Evolutionary conservation across 2,113 vertebrate species (phyloP).

Genomic region (Ctenomys sociabilis): DNA sequence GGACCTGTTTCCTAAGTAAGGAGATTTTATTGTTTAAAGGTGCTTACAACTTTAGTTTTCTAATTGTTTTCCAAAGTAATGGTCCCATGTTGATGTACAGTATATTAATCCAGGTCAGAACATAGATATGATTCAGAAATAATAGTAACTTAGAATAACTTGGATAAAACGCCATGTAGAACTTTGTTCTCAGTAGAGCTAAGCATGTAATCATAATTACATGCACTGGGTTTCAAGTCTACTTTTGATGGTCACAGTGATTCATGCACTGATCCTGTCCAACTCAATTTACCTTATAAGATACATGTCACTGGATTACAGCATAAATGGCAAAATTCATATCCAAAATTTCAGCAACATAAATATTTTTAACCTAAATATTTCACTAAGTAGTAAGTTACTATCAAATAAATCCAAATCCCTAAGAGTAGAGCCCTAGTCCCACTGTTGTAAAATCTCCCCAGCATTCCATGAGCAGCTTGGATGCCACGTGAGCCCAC

Average conservation of each 20-base stretch:
- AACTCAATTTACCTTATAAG: background rate
- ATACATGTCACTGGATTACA: background rate
- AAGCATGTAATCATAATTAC: background rate
- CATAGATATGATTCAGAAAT: background rate
- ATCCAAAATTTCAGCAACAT: background rate
- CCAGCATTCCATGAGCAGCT: background rate
- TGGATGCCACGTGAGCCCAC: background rate
- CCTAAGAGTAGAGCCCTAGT: background rate
- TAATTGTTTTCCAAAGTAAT: background rate
- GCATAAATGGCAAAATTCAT: background rate
- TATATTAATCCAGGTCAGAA: background rate
- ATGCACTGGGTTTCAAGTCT: background rate
- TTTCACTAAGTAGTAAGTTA: background rate
- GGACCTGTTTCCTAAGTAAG: background rate
- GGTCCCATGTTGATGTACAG: background rate
- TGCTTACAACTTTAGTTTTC: background rate
- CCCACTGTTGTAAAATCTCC: background rate
- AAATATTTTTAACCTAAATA: conserved; percentile 26
- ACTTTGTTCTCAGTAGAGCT: background rate
- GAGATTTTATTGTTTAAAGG: background rate
- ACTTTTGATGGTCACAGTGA: background rate
- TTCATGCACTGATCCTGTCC: background rate
- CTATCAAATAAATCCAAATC: background rate
- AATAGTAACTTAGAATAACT: background rate
- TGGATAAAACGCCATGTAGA: background rate